Evolutionary conservation across 2,797 vertebrate genomes (phyloP), one percentile per base, ranked within the genome.

Genomic region (Fistularia tabacaria): DNA sequence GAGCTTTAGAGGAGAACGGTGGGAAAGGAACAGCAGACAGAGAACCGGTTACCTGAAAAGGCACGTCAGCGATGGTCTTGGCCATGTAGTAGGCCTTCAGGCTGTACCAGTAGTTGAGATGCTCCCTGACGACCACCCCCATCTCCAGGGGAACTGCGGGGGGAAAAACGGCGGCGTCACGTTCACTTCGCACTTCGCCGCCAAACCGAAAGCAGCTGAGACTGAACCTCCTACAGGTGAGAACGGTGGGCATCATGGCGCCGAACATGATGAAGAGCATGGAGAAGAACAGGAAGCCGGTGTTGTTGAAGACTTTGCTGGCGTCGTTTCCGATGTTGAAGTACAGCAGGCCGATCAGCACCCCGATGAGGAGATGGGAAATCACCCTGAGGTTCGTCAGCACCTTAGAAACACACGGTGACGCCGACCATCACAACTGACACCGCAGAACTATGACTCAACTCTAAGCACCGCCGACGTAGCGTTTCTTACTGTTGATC

Each of bases 211-310:
- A 61, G 14, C 47, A 25, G 12, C 7, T 10, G 37, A 71, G 37
- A 59, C 36, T 42, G 25, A 37, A 3, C 46, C 39, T 57, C 95
- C 94, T 91, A 99, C 97, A 99, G 63, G 97, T 99, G 49, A 98
- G 93, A 75, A 99, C 91, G 1, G 96, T 98, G 59, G 97, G 96
- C 96, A 99, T 98, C 61, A 99, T 90, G 0, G 96, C 97, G 0
- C 94, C 96, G 1, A 98, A 99, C 96, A 98, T 98, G 72, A 99
- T 93, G 88, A 99, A 99, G 39, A 99, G 91, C 95, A 98, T 97
- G 85, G 97, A 98, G 90, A 98, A 98, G 91, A 98, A 99, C 75
- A 99, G 95, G 82, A 96, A 98, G 68, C 95, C 94, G 0, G 95
- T 97, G 90, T 99, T 99, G 92, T 98, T 98, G 91, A 98, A 97